Percentiles rank a stretch among this genome's conserved stretches.
Evolutionary conservation across 2,888 invertebrate genomes (phyloP).

Genomic region (Scaptomyza reducta): DNA sequence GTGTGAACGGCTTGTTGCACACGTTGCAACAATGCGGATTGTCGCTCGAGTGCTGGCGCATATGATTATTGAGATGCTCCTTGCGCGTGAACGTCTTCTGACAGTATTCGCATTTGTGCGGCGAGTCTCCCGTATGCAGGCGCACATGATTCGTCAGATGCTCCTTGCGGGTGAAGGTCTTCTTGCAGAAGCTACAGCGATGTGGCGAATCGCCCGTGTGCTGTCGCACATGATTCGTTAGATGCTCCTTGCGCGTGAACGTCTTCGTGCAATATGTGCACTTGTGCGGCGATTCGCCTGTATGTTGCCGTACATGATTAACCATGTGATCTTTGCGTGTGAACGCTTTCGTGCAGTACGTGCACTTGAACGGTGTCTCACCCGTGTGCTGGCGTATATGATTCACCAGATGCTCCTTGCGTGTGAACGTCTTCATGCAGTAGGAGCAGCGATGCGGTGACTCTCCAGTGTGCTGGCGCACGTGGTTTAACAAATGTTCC

Average conservation of each 20-base stretch:
- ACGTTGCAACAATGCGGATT: constrained; percentile 94
- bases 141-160: constrained; percentile 93
- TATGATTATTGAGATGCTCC: constrained; percentile 93
- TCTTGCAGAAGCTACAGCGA: constrained; percentile 85
- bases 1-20: constrained; percentile 93
- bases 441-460: constrained; percentile 93
- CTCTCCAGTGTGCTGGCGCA: constrained; percentile 92
- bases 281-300: constrained; percentile 93
- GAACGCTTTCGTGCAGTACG: constrained; percentile 93
- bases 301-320: constrained; percentile 90
- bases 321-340: constrained; percentile 92
- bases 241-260: constrained; percentile 91
- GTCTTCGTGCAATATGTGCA: constrained; percentile 95
- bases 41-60: constrained; percentile 94
- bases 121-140: constrained; percentile 93
- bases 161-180: constrained; percentile 91
- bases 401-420: constrained; percentile 94
- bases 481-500: constrained; percentile 94
- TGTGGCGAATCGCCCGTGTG: constrained; percentile 90
- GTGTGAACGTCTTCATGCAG: constrained; percentile 94
- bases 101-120: constrained; percentile 93
- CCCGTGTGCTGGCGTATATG: constrained; percentile 94
- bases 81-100: constrained; percentile 94
- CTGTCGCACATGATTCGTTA: constrained; percentile 93
- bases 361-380: constrained; percentile 92